Evolutionary conservation across 2,113 vertebrate genomes (phyloP).

Genomic region (Erpornis zantholeuca): DNA sequence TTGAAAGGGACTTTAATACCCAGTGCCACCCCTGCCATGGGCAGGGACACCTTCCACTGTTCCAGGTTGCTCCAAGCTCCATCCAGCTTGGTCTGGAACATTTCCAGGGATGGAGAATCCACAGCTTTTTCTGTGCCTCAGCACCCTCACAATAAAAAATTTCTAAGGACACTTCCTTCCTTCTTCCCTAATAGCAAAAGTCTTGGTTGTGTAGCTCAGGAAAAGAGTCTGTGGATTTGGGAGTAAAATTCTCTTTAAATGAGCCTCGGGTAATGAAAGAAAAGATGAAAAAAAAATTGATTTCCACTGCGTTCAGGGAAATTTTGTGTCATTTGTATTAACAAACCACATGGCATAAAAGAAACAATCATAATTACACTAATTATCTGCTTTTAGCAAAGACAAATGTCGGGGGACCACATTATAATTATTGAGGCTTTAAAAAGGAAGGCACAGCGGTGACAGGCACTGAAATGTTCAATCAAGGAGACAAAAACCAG

Average conservation of each 20-base stretch:
- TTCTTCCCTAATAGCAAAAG: background rate
- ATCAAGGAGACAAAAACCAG: background rate
- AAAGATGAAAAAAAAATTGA: background rate
- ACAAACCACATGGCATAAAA: background rate
- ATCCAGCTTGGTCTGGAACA: background rate
- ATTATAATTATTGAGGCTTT: background rate
- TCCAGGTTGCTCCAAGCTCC: background rate
- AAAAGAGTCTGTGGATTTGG: background rate
- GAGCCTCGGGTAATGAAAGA: background rate
- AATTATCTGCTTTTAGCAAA: background rate
- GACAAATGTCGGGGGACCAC: background rate
- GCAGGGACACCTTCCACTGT: no score
- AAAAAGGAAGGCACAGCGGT: background rate
- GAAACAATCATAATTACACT: background rate
- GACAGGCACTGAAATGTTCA: background rate
- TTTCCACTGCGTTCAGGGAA: background rate
- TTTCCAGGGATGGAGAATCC: background rate
- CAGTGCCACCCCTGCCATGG: background rate
- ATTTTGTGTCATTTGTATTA: background rate
- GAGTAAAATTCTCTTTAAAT: background rate
- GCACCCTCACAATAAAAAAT: background rate
- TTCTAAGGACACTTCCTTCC: background rate
- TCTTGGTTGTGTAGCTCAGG: fast-evolving
- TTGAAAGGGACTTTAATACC: background rate
- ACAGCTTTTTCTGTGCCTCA: background rate